A percentile compares a stretch with the other conserved stretches of the same genome.
phyloP scores from a whole-genome alignment of 2,113 vertebrate genomes.

The Misgurnus anguillicaudatus region DNA sequence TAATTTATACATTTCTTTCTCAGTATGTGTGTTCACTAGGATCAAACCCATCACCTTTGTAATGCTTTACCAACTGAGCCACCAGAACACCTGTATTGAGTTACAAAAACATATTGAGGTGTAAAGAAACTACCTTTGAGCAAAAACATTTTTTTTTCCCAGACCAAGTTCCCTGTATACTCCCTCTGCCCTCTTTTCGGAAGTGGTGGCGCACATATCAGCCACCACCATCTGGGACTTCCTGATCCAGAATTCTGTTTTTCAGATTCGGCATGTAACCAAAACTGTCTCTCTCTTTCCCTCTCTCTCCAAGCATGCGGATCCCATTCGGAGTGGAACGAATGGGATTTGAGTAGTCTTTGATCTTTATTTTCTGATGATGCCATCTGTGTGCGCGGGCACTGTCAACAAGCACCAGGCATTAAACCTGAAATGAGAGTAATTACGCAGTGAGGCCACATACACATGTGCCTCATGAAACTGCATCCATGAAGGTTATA shows the following conservation, averaged over 20 bases:
- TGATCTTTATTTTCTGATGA: slow-evolving; percentile 76
- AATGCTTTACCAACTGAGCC: no score
- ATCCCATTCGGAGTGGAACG: slow-evolving; percentile 68
- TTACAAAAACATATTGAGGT: no score
- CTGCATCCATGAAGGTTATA: slow-evolving; percentile 47
- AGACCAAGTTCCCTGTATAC: not conserved
- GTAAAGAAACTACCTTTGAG: no score
- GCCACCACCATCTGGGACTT: slow-evolving; percentile 49
- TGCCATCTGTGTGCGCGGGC: slow-evolving; percentile 69
- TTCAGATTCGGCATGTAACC: slow-evolving; percentile 45
- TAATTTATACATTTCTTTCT: no score
- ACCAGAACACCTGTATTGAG: no score
- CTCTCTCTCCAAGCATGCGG: slow-evolving; percentile 64
- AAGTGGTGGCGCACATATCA: slow-evolving; percentile 42
- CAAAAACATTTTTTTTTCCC: no score
- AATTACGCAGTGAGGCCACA: slow-evolving; percentile 65
- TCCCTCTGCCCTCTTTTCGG: slow-evolving; percentile 37
- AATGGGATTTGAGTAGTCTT: slow-evolving; percentile 75
- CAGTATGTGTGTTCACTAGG: no score
- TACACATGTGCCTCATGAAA: slow-evolving; percentile 47
- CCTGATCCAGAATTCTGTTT: slow-evolving; percentile 51
- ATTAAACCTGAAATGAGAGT: slow-evolving; percentile 72
- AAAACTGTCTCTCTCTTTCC: slow-evolving; percentile 55
- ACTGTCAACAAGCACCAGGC: slow-evolving; percentile 63
- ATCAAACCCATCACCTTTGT: no score